Conservation (phyloP, 2,888 invertebrate genomes). For the Epinotia nisella region DNA sequence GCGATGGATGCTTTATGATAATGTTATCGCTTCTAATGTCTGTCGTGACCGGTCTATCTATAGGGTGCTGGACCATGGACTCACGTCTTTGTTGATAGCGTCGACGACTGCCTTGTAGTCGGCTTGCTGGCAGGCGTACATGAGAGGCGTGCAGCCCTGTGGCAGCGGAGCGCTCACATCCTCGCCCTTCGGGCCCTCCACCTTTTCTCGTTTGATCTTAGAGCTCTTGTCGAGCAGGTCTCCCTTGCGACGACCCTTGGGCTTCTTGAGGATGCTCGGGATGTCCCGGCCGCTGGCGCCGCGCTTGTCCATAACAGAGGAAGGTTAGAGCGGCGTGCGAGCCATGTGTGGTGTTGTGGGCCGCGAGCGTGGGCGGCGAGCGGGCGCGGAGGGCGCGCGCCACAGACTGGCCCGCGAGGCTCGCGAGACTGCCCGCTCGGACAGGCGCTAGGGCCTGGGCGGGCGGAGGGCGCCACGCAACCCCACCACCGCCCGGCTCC, state of each 20-base stretch:
- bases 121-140: constrained; percentile 96
- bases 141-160: constrained; percentile 92
- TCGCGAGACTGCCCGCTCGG: constrained; percentile 49
- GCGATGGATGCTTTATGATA: constrained; percentile 4
- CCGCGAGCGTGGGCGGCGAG: constrained; percentile 66
- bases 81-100: constrained; percentile 91
- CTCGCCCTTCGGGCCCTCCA: constrained; percentile 65
- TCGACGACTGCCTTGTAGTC: constrained; percentile 90
- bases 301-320: constrained; percentile 78
- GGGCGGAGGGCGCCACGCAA: constrained; percentile 59
- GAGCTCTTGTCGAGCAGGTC: constrained; percentile 78
- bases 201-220: constrained; percentile 78
- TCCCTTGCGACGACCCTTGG: constrained; percentile 69
- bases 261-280: constrained; percentile 80
- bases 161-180: constrained; percentile 78
- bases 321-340: constrained; percentile 56
- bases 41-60: neutral
- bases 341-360: constrained; percentile 57
- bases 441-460: constrained; percentile 44
- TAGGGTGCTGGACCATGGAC: constrained; percentile 56
- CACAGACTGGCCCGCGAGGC: constrained; percentile 69
- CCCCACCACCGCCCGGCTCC: constrained; percentile 62
- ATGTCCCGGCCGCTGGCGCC: constrained; percentile 74
- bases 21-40: constrained; percentile 12
- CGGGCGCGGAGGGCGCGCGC: constrained; percentile 80